Evolutionary conservation across 2,888 invertebrate species (phyloP).

Genomic region (Coleophora flavipennella): DNA sequence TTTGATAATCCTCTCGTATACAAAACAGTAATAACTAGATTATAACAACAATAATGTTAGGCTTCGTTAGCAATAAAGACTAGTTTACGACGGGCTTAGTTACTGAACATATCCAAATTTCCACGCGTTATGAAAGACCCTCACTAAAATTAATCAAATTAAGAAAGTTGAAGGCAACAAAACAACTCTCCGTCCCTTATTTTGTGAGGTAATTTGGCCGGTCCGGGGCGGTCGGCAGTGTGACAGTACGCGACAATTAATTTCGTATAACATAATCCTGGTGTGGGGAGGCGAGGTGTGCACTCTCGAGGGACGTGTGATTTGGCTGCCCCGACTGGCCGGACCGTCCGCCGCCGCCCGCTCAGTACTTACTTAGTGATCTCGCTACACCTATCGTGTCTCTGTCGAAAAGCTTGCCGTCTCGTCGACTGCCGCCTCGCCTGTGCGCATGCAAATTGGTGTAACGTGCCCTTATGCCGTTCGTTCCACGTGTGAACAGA

Average conservation of each 20-base stretch:
- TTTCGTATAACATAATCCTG: slow-evolving; percentile 62
- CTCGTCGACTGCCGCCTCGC: slow-evolving; percentile 20
- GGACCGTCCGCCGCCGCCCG: slow-evolving; percentile 17
- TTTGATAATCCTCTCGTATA: too few species aligned
- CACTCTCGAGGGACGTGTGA: slow-evolving; percentile 49
- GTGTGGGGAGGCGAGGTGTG: slow-evolving; percentile 48
- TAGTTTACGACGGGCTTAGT: slow-evolving; percentile 1
- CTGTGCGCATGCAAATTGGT: slow-evolving; percentile 55
- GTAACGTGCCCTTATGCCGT: slow-evolving; percentile 34
- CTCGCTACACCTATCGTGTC: slow-evolving; percentile 1
- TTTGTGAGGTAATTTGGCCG: slow-evolving; percentile 44
- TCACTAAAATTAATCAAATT: slow-evolving; percentile 52
- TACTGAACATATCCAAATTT: slow-evolving; percentile 20
- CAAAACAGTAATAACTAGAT: too few species aligned
- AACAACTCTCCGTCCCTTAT: slow-evolving; percentile 48
- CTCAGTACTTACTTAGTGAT: slow-evolving; percentile 13
- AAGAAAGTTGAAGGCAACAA: slow-evolving; percentile 44
- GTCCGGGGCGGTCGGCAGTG: slow-evolving; percentile 29
- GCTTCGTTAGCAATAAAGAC: not conserved
- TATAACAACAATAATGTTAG: too few species aligned
- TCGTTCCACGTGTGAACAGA: too few species aligned
- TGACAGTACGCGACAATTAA: slow-evolving; percentile 56
- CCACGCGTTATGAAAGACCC: slow-evolving; percentile 25
- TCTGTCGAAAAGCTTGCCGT: slow-evolving; percentile 23
- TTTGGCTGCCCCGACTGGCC: slow-evolving; percentile 30